A percentile compares a stretch with the other conserved stretches of the same genome.
These are phyloP conservation scores for Drosophila sp. DNA, from an alignment of 1,140 invertebrate genomes.

Conservation along the genomic window DNA sequence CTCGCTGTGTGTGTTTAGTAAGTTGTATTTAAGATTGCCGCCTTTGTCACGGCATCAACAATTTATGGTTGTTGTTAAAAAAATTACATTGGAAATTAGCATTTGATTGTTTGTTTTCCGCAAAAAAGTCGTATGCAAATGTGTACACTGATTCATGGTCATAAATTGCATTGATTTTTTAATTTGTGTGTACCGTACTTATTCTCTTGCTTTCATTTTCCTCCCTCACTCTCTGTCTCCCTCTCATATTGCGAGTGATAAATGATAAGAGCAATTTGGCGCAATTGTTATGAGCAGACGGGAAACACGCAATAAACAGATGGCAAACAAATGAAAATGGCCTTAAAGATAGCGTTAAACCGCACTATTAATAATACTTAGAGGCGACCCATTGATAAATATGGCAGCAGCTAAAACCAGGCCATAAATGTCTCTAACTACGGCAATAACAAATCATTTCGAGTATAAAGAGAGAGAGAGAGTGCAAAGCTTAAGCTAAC, in stretches of 20 bases:
- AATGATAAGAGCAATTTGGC: slow-evolving; percentile 60
- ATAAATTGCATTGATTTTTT: slow-evolving; percentile 62
- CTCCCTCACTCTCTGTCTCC: slow-evolving; percentile 7
- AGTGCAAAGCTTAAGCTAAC: neutral
- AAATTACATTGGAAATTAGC: slow-evolving; percentile 72
- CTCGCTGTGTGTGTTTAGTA: slow-evolving; percentile 31
- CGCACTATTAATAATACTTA: slow-evolving; percentile 79
- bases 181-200: slow-evolving; percentile 28
- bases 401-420: slow-evolving; percentile 44
- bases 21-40: slow-evolving; percentile 43
- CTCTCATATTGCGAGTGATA: slow-evolving; percentile 47
- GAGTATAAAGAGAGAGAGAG: neutral
- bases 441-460: slow-evolving; percentile 59
- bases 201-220: neutral
- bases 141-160: slow-evolving; percentile 31
- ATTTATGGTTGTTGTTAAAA: slow-evolving; percentile 50
- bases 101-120: slow-evolving; percentile 65
- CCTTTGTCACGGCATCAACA: slow-evolving; percentile 52
- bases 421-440: slow-evolving; percentile 65
- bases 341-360: slow-evolving; percentile 34
- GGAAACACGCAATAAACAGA: slow-evolving; percentile 11
- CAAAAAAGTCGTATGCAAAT: slow-evolving; percentile 49
- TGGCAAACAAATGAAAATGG: slow-evolving; percentile 38
- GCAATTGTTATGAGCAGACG: slow-evolving; percentile 58
- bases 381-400: slow-evolving; percentile 64